phyloP scores from a whole-genome alignment of 2,888 invertebrate species.

The Sphinx pinastri region DNA sequence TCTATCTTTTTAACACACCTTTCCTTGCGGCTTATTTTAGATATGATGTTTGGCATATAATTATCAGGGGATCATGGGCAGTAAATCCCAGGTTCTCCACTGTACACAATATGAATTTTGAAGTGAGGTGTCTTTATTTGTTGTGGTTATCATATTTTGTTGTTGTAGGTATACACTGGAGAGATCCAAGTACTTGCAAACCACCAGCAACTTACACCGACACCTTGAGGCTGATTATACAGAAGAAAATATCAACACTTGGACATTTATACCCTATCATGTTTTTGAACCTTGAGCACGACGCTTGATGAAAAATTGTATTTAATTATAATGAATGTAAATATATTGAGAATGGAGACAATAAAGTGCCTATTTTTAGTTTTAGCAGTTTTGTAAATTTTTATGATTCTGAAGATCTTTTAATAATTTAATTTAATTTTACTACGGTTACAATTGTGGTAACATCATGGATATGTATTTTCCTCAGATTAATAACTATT shows the following conservation, averaged over 20 bases:
- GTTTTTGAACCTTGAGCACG: conserved; percentile 82
- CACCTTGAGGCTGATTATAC: conserved; percentile 90
- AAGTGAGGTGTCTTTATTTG: neutral
- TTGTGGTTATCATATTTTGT: conserved; percentile 9
- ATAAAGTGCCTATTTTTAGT: conserved; percentile 50
- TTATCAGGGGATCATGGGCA: neutral
- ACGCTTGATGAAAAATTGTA: conserved; percentile 34
- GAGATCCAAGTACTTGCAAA: conserved; percentile 88
- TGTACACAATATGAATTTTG: too few relatives aligned
- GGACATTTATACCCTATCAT: conserved; percentile 91
- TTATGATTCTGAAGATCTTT: neutral
- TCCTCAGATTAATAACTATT: too few relatives aligned
- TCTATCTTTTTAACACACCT: too few relatives aligned
- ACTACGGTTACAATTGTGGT: too few relatives aligned
- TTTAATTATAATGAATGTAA: conserved; percentile 40
- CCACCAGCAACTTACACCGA: conserved; percentile 91
- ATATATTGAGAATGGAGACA: conserved; percentile 41
- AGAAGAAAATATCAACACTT: conserved; percentile 89
- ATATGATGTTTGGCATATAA: neutral
- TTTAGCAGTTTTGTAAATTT: conserved; percentile 14
- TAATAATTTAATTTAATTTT: neutral
- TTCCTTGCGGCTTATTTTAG: too few relatives aligned
- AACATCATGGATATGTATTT: too few relatives aligned
- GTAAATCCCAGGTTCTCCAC: neutral
- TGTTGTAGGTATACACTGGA: conserved; percentile 86